Evolutionary conservation across 2,888 invertebrate species (phyloP).

Genomic region (Philonicus albiceps): DNA sequence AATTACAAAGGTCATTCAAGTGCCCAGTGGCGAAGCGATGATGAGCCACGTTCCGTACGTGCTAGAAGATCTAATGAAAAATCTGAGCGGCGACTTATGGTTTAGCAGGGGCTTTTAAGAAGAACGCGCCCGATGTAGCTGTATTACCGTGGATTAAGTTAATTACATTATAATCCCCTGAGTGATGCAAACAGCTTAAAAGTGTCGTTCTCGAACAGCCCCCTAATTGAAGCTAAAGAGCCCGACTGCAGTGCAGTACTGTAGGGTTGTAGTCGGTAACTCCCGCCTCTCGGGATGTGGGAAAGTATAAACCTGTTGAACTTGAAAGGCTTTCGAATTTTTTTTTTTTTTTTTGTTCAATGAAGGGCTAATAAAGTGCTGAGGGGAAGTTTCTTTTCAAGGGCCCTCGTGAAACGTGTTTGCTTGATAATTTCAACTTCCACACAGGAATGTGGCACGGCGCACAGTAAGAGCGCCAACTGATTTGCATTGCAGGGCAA

Average conservation of each 20-base stretch:
- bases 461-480: not conserved
- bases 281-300: not conserved
- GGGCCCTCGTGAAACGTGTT: not conserved
- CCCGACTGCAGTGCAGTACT: not conserved
- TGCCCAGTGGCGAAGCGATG: not conserved
- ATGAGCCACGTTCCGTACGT: not conserved
- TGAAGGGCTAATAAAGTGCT: not conserved
- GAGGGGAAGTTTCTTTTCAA: not conserved
- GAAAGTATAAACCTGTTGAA: not conserved
- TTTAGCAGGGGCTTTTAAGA: not conserved
- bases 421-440: not conserved
- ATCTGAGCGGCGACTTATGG: not conserved
- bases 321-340: not conserved
- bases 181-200: slow-evolving; percentile 32
- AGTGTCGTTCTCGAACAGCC: slow-evolving; percentile 21
- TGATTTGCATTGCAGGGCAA: not conserved
- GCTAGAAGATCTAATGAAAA: not conserved
- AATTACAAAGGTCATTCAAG: not conserved
- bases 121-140: not conserved
- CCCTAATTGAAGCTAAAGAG: slow-evolving; percentile 1
- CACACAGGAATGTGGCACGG: not conserved
- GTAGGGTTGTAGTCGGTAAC: not conserved
- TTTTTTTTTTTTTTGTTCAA: not conserved
- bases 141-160: slow-evolving; percentile 23
- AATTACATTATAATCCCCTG: slow-evolving; percentile 24